Conservation (phyloP, 2,888 invertebrate species). For the Meliscaeva auricollis region DNA sequence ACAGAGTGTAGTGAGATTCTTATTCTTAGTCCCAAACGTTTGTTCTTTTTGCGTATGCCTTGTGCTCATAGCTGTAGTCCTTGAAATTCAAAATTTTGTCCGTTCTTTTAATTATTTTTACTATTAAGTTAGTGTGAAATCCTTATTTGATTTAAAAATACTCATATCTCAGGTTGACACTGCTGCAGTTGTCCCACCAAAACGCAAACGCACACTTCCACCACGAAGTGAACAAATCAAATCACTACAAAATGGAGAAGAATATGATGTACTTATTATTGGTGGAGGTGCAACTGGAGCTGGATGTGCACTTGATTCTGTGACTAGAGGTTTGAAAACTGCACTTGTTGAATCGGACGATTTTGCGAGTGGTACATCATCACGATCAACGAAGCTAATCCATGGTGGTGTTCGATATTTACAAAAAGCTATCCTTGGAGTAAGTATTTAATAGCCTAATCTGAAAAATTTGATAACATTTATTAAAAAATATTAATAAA, state of each 20-base stretch:
- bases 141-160: background rate
- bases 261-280: conserved; percentile 96
- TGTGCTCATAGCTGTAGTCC: too few species aligned
- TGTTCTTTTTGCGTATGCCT: too few species aligned
- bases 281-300: conserved; percentile 99
- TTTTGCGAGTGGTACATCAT: conserved; percentile 97
- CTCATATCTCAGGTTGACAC: conserved; percentile 79
- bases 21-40: too few species aligned
- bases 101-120: too few species aligned
- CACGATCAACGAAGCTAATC: conserved; percentile 98
- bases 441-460: too few species aligned
- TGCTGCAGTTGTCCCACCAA: conserved; percentile 81
- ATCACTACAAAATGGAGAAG: conserved; percentile 90
- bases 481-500: too few species aligned
- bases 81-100: too few species aligned
- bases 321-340: conserved; percentile 96
- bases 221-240: conserved; percentile 92
- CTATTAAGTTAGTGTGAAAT: too few species aligned
- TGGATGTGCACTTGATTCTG: conserved; percentile 97
- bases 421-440: conserved; percentile 96
- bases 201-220: conserved; percentile 90
- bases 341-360: conserved; percentile 98
- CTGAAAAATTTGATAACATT: too few species aligned
- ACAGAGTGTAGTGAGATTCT: too few species aligned
- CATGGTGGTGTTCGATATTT: conserved; percentile 99